Percentiles rank a stretch among this genome's conserved stretches.
Evolutionary conservation across 2,888 invertebrate genomes (phyloP).

Genomic region (Tortricodes alternella): DNA sequence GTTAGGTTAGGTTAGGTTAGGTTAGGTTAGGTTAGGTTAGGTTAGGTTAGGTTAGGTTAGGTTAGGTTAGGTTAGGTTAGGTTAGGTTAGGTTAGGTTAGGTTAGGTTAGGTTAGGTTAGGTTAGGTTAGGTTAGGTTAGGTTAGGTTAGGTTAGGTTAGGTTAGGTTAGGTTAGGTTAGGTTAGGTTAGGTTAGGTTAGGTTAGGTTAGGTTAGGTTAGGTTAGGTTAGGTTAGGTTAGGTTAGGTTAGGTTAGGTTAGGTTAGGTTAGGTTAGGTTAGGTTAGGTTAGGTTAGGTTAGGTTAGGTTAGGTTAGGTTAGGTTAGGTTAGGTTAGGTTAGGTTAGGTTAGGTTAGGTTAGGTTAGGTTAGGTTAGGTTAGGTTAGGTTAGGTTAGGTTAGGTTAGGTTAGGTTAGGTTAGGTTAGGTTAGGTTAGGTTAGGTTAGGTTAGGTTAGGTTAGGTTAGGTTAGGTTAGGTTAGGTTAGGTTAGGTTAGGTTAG

Average conservation of each 20-base stretch:
- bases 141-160: slow-evolving; percentile 9
- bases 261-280: slow-evolving; percentile 9
- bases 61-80: slow-evolving; percentile 16
- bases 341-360: slow-evolving; percentile 4
- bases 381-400: slow-evolving; percentile 4
- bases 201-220: slow-evolving; percentile 9
- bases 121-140: slow-evolving; percentile 8
- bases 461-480: slow-evolving; percentile 4
- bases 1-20: slow-evolving; percentile 16
- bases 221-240: slow-evolving; percentile 9
- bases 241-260: slow-evolving; percentile 9
- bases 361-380: slow-evolving; percentile 4
- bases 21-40: slow-evolving; percentile 16
- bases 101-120: slow-evolving; percentile 14
- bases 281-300: slow-evolving; percentile 5
- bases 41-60: slow-evolving; percentile 16
- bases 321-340: slow-evolving; percentile 4
- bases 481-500: slow-evolving; percentile 4
- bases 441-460: slow-evolving; percentile 4
- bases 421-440: slow-evolving; percentile 4
- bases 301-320: slow-evolving; percentile 4
- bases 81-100: slow-evolving; percentile 16
- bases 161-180: slow-evolving; percentile 9
- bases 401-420: slow-evolving; percentile 4
- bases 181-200: slow-evolving; percentile 9